Base-by-base conservation (phyloP, 2,797 vertebrate species). In the Eidolon dupreanum region DNA sequence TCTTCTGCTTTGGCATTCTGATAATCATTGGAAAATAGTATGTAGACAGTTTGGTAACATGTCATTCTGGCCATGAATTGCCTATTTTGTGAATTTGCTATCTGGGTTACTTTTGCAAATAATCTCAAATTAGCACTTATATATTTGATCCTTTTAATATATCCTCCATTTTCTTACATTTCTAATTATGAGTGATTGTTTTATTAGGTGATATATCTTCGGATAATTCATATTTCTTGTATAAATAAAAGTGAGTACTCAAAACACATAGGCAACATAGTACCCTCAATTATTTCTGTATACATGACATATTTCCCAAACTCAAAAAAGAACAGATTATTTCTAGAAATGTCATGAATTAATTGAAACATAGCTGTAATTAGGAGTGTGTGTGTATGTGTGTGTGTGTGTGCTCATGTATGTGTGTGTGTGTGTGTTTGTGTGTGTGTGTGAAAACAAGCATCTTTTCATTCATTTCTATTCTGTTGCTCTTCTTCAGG, bases 301-400 rank as follows among this genome's bases (percentile, higher is more conserved):
- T 13, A 33, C 59, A 71, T 17, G 33, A 13, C 51, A 51, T 65
- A 91, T 57, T 93, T 84, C 38, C 53, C 31, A 82, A 91, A 59
- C 59, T 20, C 26, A 74, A 49, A 82, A 82, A 89, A 68, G 26
- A 17, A 53, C 8, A 82, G 19, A 65, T 17, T 22, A 33, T 81
- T 79, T 75, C 59, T 53, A 75, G 82, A 84, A 79, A 93, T 93
- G 26, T 33, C 26, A 4, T 41, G 46, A 70, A 41, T 87, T 63
- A 78, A 87, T 16, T 66, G 68, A 6, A 88, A 33, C 38, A 26
- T 75, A 46, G 22, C 36, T 93, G 11, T 82, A 84, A 65, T 93
- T 3, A 61, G 12, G 0, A 0, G 2, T 2, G 0, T 46, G 41
- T 49, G 8, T 4, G 2, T 36, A 6, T 0, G 3, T 7, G 4